Evolutionary conservation across 2,888 invertebrate genomes (phyloP).

Genomic region (Heliconius ismenius): DNA sequence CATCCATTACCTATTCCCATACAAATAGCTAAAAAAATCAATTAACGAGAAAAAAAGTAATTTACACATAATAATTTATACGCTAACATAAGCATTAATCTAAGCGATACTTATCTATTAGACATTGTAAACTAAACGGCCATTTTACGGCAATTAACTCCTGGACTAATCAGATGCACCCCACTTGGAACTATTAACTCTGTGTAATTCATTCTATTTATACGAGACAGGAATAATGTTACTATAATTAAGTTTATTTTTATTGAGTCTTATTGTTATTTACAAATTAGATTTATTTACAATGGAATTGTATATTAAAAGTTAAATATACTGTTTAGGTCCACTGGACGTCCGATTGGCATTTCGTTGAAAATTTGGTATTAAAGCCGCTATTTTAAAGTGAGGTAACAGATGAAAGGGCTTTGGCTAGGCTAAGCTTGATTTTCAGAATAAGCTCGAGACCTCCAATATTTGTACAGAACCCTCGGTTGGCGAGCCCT

Average conservation of each 20-base stretch:
- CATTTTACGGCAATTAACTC: constrained; percentile 60
- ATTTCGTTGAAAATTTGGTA: too few species aligned
- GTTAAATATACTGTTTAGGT: too few species aligned
- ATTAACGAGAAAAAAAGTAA: neutral
- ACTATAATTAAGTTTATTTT: neutral
- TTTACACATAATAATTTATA: constrained; percentile 27
- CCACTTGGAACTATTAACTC: constrained; percentile 57
- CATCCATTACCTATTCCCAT: neutral
- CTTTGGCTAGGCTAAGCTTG: too few species aligned
- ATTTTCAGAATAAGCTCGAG: too few species aligned
- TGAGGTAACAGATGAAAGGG: too few species aligned
- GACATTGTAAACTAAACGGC: constrained; percentile 59
- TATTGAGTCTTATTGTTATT: neutral
- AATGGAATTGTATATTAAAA: too few species aligned
- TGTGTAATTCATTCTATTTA: constrained; percentile 39
- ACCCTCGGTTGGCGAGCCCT: too few species aligned
- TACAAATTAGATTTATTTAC: neutral
- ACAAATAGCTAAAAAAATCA: neutral
- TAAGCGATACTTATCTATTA: constrained; percentile 47
- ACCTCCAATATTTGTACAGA: too few species aligned
- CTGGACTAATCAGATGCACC: constrained; percentile 73
- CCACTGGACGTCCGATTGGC: too few species aligned
- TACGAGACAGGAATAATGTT: constrained; percentile 1
- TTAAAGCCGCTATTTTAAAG: too few species aligned
- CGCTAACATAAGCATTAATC: constrained; percentile 8